Conservation (phyloP, 2,113 vertebrate species). For the Peucedramus taeniatus region DNA sequence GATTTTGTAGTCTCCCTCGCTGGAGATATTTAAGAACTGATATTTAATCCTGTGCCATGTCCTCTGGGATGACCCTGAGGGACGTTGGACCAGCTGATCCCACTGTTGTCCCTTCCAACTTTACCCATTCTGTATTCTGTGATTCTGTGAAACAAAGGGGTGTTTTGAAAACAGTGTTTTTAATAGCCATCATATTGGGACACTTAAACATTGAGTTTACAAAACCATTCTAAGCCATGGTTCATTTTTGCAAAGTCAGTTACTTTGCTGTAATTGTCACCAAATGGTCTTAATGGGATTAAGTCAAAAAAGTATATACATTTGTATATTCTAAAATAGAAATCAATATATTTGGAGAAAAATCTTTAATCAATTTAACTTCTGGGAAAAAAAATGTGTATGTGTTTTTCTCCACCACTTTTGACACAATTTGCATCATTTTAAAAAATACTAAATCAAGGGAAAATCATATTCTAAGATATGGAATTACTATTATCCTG, state of each 20-base stretch:
- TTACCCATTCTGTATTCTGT: background rate
- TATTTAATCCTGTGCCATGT: background rate
- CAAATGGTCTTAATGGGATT: background rate
- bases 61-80: background rate
- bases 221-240: background rate
- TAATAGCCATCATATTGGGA: background rate
- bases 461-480: background rate
- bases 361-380: background rate
- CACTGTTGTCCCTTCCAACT: background rate
- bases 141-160: background rate
- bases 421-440: background rate
- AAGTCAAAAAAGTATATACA: background rate
- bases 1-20: rapidly evolving
- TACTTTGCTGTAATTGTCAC: background rate
- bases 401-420: background rate
- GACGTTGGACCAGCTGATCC: background rate
- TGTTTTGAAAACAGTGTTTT: background rate
- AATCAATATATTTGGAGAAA: background rate
- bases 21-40: background rate
- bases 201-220: background rate
- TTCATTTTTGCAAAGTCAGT: background rate
- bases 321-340: background rate
- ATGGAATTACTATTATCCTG: background rate
- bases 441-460: background rate
- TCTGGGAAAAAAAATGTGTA: background rate